Base-by-base conservation (phyloP, 2,797 vertebrate genomes). In the Pseudochromis fuscus region DNA sequence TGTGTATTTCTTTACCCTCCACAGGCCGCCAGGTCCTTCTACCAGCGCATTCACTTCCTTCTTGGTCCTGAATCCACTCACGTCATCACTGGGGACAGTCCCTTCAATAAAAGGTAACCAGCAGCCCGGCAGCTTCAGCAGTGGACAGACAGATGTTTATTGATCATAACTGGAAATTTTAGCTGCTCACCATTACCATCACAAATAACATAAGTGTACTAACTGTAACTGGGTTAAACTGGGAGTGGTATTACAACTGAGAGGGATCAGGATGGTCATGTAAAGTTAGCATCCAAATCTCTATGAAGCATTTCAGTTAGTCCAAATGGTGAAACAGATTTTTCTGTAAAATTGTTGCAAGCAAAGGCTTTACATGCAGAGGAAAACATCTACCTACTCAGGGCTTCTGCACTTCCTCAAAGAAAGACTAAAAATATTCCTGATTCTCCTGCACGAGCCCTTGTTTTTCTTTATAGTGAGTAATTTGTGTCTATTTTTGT, bases 31-130 rank as follows among this genome's bases (percentile, higher is more conserved):
- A 96, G 95, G 83, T 96, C 96, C 0, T 99, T 99, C 91, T 96
- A 97, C 66, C 96, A 99, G 81, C 94, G 97, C 3, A 97, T 99
- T 89, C 95, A 96, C 86, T 99, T 99, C 87, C 95, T 99, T 38
- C 92, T 95, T 10, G 96, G 97, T 27, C 86, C 96, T 2, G 96
- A 98, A 48, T 96, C 96, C 89, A 98, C 96, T 64, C 98, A 99
- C 9, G 91, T 97, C 75, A 95, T 98, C 88, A 90, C 92, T 0
- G 96, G 95, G 80, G 96, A 97, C 40, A 97, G 93, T 84, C 97
- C 97, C 15, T 99, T 99, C 86, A 99, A 99, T 74, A 97, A 92
- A 90, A 99, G 98, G 98, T 98, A 79, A 91, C 23, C 8, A n/a
- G n/a, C n/a, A n/a, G n/a, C n/a, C n/a, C n/a, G n/a, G n/a, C n/a